These are phyloP conservation scores for Hydra vulgaris DNA, from an alignment of 30 jellyfish, hydroid and myxozoan genomes.

Conservation along the genomic window DNA sequence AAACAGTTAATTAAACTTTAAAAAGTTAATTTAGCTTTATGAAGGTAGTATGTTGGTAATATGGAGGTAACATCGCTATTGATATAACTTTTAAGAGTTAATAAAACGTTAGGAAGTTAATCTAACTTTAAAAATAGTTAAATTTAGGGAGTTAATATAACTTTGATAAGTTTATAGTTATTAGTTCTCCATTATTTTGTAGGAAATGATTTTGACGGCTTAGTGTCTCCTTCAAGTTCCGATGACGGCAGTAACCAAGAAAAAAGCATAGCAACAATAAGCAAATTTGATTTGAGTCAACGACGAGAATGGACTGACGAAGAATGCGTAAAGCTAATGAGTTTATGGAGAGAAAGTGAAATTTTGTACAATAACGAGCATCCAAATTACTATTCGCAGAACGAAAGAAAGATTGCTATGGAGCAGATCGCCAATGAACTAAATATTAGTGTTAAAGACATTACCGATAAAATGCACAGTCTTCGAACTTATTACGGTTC, in stretches of 20 bases:
- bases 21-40: no score
- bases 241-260: not conserved
- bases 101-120: no score
- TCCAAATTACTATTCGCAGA: slow-evolving; percentile 37
- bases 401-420: slow-evolving; percentile 57
- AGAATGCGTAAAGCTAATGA: slow-evolving; percentile 30
- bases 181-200: no score
- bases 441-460: slow-evolving; percentile 38
- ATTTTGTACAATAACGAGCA: slow-evolving; percentile 50
- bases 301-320: slow-evolving; percentile 60
- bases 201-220: not conserved
- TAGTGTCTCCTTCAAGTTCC: not conserved
- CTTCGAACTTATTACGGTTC: slow-evolving; percentile 67
- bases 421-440: slow-evolving; percentile 36
- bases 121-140: no score
- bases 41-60: no score
- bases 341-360: slow-evolving; percentile 60
- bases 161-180: no score
- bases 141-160: no score
- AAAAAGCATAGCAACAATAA: not conserved
- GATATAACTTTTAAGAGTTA: no score
- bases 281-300: slow-evolving; percentile 3
- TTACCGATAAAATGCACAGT: slow-evolving; percentile 62
- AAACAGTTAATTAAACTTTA: no score
- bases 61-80: no score